Evolutionary conservation across 2,113 vertebrate species (phyloP).

Genomic region (Collichthys lucidus): DNA sequence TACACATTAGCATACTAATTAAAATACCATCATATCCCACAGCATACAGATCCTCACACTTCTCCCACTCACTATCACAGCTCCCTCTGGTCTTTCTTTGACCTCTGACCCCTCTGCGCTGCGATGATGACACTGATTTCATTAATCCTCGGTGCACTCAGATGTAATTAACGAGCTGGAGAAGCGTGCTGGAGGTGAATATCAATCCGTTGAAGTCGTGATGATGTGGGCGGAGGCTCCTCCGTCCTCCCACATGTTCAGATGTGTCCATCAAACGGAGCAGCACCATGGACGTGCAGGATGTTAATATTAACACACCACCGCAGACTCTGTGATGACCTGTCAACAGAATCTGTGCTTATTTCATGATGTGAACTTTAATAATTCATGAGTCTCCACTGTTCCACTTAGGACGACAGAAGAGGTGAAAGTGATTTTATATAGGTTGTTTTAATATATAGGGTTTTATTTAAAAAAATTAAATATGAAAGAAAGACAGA

Average conservation of each 20-base stretch:
- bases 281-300: neutral
- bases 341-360: neutral
- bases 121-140: constrained; percentile 52
- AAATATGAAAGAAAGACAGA: too few relatives aligned
- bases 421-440: constrained; percentile 30
- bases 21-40: constrained; percentile 44
- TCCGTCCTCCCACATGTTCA: constrained; percentile 44
- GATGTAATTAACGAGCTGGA: constrained; percentile 59
- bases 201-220: constrained; percentile 43
- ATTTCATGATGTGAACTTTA: constrained; percentile 12
- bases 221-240: constrained; percentile 26
- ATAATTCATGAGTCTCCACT: constrained; percentile 7
- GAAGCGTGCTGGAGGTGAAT: constrained; percentile 50
- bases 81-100: constrained; percentile 46
- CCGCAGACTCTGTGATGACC: constrained; percentile 1
- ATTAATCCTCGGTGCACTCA: constrained; percentile 58
- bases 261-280: constrained; percentile 31
- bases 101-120: constrained; percentile 50
- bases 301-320: constrained; percentile 8
- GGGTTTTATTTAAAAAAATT: too few relatives aligned
- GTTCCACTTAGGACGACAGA: constrained; percentile 11
- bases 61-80: constrained; percentile 48
- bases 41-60: neutral
- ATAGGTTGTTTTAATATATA: neutral
- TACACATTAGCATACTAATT: constrained; percentile 65